Percentiles rank a stretch among this genome's conserved stretches.
These are phyloP conservation scores for Crambe crambe DNA, from an alignment of 37 sponge, comb jelly and placozoan genomes.

Conservation along the genomic window DNA sequence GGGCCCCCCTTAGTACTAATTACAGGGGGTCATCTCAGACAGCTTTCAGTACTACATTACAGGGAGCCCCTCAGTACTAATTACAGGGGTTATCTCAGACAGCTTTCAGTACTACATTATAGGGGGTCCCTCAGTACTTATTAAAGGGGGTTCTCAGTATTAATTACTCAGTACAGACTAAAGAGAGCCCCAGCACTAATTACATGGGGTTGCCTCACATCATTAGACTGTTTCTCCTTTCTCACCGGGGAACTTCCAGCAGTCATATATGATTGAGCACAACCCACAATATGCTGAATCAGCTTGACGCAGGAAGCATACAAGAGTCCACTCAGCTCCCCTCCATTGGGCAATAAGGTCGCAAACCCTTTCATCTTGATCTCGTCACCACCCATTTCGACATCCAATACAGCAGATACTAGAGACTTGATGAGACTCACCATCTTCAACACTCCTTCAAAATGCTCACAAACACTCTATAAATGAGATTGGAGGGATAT, in stretches of 20 bases:
- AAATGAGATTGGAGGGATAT: no score
- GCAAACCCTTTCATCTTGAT: background rate
- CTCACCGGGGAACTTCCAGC: background rate
- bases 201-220: no score
- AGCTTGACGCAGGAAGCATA: constrained; percentile 48
- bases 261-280: background rate
- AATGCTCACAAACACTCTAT: constrained; percentile 52
- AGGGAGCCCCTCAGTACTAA: no score
- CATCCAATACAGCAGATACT: background rate
- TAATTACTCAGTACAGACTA: no score
- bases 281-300: constrained; percentile 40
- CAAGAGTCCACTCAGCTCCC: constrained; percentile 22
- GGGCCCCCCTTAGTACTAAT: no score
- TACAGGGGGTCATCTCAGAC: no score
- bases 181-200: no score
- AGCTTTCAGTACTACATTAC: no score
- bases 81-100: no score
- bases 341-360: background rate
- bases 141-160: no score
- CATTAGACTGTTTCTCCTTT: constrained; percentile 20
- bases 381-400: background rate
- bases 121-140: no score
- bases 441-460: constrained; percentile 56
- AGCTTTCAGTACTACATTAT: no score
- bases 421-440: constrained; percentile 25